phyloP scores from a whole-genome alignment of 2,888 invertebrate species.

The Resseliella maxima region DNA sequence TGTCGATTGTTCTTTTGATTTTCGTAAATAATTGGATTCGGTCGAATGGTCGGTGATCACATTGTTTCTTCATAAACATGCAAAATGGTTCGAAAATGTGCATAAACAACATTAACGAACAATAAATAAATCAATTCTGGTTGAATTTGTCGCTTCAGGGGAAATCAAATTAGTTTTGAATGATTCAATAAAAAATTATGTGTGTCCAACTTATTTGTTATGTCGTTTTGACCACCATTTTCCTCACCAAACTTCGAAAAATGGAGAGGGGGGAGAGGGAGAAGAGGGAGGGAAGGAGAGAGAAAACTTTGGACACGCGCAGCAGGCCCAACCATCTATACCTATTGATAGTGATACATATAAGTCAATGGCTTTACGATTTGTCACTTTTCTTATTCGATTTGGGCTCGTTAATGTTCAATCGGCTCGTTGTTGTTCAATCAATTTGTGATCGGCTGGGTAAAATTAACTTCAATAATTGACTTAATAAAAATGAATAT shows the following conservation, averaged over 20 bases:
- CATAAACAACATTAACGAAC: background rate
- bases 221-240: background rate
- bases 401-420: too few species aligned
- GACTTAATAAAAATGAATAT: constrained; percentile 29
- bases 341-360: background rate
- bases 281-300: too few species aligned
- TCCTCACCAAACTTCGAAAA: too few species aligned
- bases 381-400: constrained; percentile 53
- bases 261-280: too few species aligned
- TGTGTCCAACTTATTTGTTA: background rate
- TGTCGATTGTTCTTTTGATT: background rate
- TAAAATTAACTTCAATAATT: too few species aligned
- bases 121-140: background rate
- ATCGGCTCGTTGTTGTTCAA: background rate
- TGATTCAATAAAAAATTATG: background rate
- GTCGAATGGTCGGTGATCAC: background rate
- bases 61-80: background rate
- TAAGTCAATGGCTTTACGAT: constrained; percentile 5
- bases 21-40: constrained; percentile 1
- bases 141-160: constrained; percentile 31
- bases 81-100: background rate
- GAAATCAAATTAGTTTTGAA: constrained; percentile 33
- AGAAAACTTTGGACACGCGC: background rate
- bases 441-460: too few species aligned
- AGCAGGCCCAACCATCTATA: background rate